Conservation (phyloP, 2,113 vertebrate genomes). For the Syngnathus floridae region DNA sequence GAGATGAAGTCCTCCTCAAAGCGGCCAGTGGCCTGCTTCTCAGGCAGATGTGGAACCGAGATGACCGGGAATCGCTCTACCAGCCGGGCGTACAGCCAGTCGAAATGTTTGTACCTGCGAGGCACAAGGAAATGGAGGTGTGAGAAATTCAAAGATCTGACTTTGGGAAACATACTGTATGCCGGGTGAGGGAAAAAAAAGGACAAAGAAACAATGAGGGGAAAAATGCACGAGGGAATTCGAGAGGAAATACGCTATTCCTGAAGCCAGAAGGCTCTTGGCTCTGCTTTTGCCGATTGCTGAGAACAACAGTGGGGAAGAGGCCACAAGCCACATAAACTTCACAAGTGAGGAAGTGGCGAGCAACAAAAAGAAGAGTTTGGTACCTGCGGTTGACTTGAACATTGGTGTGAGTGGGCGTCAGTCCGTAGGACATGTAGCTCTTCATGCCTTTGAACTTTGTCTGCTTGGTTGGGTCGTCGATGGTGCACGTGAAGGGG, state of each 20-base stretch:
- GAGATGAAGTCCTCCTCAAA: slow-evolving; percentile 98
- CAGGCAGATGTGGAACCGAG: slow-evolving; percentile 90
- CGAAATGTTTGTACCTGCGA: slow-evolving; percentile 92
- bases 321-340: slow-evolving; percentile 15
- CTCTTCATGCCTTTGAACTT: slow-evolving; percentile 99
- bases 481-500: slow-evolving; percentile 87
- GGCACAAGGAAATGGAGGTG: background rate
- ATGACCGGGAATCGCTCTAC: slow-evolving; percentile 94
- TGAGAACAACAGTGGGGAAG: slow-evolving; percentile 8
- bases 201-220: slow-evolving; percentile 22
- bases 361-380: background rate
- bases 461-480: slow-evolving; percentile 97
- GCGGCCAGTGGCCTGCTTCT: slow-evolving; percentile 94
- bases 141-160: background rate
- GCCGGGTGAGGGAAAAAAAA: slow-evolving; percentile 4
- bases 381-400: slow-evolving; percentile 83
- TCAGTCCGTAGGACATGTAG: slow-evolving; percentile 92
- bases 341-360: background rate
- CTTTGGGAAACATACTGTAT: background rate
- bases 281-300: slow-evolving; percentile 30
- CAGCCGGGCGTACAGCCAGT: slow-evolving; percentile 91
- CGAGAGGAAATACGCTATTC: slow-evolving; percentile 24
- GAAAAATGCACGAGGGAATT: slow-evolving; percentile 17
- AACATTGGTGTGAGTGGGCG: slow-evolving; percentile 83
- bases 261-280: slow-evolving; percentile 11